Percentiles rank a stretch among this genome's conserved stretches.
These are phyloP conservation scores for Echinops telfairi DNA, from an alignment of 2,113 vertebrate genomes.

Conservation along the genomic window DNA sequence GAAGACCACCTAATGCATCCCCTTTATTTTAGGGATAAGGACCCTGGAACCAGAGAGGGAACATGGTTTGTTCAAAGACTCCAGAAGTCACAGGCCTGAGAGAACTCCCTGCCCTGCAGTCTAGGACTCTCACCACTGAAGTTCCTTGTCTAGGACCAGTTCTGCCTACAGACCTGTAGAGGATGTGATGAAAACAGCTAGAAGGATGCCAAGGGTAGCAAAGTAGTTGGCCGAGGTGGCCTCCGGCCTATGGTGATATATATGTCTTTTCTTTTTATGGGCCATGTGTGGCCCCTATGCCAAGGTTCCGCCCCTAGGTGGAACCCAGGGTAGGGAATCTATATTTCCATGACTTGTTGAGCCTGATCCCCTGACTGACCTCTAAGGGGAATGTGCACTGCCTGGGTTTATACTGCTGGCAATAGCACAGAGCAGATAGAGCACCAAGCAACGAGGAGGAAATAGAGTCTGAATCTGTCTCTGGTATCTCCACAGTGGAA, in stretches of 20 bases:
- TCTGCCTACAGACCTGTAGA: not conserved
- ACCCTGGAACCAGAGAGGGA: not conserved
- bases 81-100: not conserved
- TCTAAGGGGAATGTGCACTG: not conserved
- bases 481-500: not conserved
- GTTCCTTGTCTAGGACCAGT: not conserved
- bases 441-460: not conserved
- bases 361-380: not conserved
- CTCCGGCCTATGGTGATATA: not conserved
- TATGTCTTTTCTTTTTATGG: not conserved
- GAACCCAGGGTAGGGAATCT: not conserved
- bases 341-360: conserved; percentile 1
- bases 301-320: not conserved
- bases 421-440: not conserved
- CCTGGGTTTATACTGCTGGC: not conserved
- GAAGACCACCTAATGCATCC: not conserved
- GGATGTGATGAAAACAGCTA: not conserved
- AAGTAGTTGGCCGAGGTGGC: not conserved
- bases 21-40: not conserved
- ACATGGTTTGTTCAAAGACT: not conserved
- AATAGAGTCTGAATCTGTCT: not conserved
- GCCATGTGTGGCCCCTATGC: not conserved
- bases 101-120: not conserved
- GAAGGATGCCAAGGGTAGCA: not conserved
- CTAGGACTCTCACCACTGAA: not conserved